Base-by-base conservation (phyloP, 2,888 invertebrate genomes). In the Glyphotaelius pellucidus region DNA sequence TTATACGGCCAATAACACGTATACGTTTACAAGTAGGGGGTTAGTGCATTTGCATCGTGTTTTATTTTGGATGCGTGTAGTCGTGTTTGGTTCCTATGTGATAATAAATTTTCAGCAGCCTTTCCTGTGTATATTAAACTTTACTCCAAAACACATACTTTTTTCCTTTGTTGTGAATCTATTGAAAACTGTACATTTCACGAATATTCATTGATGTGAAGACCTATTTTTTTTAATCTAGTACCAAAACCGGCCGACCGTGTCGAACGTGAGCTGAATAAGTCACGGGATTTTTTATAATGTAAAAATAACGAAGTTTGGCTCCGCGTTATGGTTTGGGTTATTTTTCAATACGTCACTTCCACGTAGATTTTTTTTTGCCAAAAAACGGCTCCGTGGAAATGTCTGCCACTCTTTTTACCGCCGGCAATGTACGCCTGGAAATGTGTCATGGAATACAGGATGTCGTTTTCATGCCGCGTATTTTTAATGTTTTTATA, bases 331-430 rank as follows among this genome's bases (percentile, higher is more conserved):
- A 25, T 67, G 83, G 83, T 38, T 83, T 83, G 83, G 32, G 19
- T 25, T 83, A 83, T 83, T 83, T 83, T 83, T 83, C 35, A 38
- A 83, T 83, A 83, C 35, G 83, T 83, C 35, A 83, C 83, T 83
- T 83, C 35, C 35, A 35, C 35, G 83, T 35, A 32, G 83, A 83
- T 9, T 35, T 83, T 67, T 67, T 83, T 83, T 32, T 83, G 35
- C 31, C 32, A 35, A 83, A 83, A 31, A 83, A 32, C 30, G 19
- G 81, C 32, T 35, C 15, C 32, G 15, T 19, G 31, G 52, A 67
- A 25, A 83, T 35, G 35, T 32, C 83, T 32, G 83, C 31, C 35
- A 31, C 35, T 47, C 47, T 15, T 47, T 47, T 47, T 47, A 47
- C 14, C 14, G 11, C 25, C 32, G 35, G 38, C 25, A 25, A 67